Evolutionary conservation across 2,113 vertebrate genomes (phyloP).

Genomic region (Xenotilapia caudafasciata): DNA sequence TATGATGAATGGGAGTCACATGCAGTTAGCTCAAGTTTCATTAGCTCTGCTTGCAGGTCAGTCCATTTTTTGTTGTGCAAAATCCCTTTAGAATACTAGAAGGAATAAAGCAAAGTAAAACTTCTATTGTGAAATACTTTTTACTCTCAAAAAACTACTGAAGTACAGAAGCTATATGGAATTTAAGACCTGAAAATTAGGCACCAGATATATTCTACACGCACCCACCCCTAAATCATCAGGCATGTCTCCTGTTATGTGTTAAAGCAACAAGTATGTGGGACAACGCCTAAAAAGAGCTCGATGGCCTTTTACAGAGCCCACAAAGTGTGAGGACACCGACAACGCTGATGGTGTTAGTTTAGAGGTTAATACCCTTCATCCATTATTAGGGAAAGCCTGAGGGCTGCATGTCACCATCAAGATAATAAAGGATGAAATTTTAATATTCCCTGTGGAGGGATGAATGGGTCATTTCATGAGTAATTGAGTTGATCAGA

Average conservation of each 20-base stretch:
- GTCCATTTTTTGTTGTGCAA: neutral
- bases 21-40: neutral
- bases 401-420: neutral
- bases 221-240: neutral
- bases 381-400: neutral
- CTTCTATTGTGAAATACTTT: neutral
- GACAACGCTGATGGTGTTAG: neutral
- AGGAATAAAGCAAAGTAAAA: neutral
- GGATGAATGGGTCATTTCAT: neutral
- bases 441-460: neutral
- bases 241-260: rapidly evolving
- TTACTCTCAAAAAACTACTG: neutral
- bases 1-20: neutral
- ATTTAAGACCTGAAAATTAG: neutral
- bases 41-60: neutral
- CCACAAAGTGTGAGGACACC: neutral
- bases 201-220: rapidly evolving
- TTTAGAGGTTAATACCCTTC: neutral
- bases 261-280: neutral
- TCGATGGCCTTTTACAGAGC: neutral
- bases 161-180: neutral
- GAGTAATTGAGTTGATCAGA: neutral
- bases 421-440: neutral
- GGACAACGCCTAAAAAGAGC: neutral
- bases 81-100: neutral